Evolutionary conservation across 23 tunicate genomes (phyloP).

Genomic region (Aplidium turbinatum): DNA sequence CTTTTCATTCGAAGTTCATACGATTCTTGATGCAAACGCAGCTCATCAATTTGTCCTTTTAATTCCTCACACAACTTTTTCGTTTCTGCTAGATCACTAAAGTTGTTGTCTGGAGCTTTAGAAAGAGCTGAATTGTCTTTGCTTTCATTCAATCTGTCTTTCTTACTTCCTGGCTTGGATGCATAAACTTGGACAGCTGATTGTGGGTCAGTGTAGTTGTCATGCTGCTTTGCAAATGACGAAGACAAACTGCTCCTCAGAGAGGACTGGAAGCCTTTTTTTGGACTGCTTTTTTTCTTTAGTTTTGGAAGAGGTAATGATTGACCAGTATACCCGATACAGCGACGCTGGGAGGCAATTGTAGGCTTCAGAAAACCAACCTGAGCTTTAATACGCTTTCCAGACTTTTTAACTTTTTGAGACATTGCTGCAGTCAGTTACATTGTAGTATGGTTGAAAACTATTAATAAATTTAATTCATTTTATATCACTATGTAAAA

Average conservation of each 20-base stretch:
- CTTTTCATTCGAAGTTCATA: slow-evolving; percentile 33
- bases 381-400: not conserved
- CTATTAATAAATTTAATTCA: not conserved
- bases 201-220: not conserved
- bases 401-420: slow-evolving; percentile 1
- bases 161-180: not conserved
- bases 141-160: not conserved
- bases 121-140: not conserved
- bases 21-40: slow-evolving; percentile 51
- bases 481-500: not conserved
- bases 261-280: slow-evolving; percentile 3
- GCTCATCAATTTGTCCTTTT: slow-evolving; percentile 56
- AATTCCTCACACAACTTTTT: slow-evolving; percentile 68
- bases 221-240: not conserved
- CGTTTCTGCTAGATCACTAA: slow-evolving; percentile 41
- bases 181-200: slow-evolving; percentile 27
- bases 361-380: slow-evolving; percentile 68
- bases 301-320: slow-evolving; percentile 1
- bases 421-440: slow-evolving; percentile 12
- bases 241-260: not conserved
- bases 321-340: slow-evolving; percentile 4
- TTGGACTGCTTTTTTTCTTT: not conserved
- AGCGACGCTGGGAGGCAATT: slow-evolving; percentile 36
- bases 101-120: not conserved
- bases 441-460: too few relatives aligned